Conservation (phyloP, 2,113 vertebrate species). For the Lophotis ruficrista region DNA sequence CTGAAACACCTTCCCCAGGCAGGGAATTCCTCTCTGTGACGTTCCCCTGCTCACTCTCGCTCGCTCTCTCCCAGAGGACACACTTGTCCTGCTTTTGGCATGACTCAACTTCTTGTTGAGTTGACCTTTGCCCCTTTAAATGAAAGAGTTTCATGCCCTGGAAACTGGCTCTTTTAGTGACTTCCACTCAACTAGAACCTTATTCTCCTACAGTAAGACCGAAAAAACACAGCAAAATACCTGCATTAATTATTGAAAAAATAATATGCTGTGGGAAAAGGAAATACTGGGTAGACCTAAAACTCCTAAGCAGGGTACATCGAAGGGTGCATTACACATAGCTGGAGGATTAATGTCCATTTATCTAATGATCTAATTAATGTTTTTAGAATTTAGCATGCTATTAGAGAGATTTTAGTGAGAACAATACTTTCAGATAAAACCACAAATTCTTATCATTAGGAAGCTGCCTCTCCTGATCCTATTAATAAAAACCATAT, state of each 20-base stretch:
- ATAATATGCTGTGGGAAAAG: constrained; percentile 14
- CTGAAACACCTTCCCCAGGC: not conserved
- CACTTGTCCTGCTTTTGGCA: constrained; percentile 59
- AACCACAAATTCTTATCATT: constrained; percentile 44
- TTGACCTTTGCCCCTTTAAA: constrained; percentile 42
- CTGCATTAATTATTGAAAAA: constrained; percentile 25
- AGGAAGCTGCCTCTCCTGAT: constrained; percentile 60
- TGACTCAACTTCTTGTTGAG: constrained; percentile 64
- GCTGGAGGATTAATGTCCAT: constrained; percentile 56
- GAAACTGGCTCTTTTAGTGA: constrained; percentile 49
- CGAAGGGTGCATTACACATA: constrained; percentile 32
- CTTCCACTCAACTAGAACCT: constrained; percentile 51
- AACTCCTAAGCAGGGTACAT: constrained; percentile 31
- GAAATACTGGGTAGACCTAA: not conserved
- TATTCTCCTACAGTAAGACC: not conserved
- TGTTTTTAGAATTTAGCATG: constrained; percentile 70
- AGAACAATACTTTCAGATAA: constrained; percentile 46
- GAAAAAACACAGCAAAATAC: constrained; percentile 10
- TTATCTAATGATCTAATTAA: constrained; percentile 72
- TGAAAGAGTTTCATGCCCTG: constrained; percentile 63
- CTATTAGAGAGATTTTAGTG: constrained; percentile 45
- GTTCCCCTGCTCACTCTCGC: not conserved
- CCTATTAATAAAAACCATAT: constrained; percentile 66
- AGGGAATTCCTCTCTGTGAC: not conserved
- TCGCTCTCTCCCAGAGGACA: not conserved